Evolutionary conservation across 2,797 vertebrate species (phyloP), one percentile per base, ranked within the genome.

Genomic region (Todus mexicanus): DNA sequence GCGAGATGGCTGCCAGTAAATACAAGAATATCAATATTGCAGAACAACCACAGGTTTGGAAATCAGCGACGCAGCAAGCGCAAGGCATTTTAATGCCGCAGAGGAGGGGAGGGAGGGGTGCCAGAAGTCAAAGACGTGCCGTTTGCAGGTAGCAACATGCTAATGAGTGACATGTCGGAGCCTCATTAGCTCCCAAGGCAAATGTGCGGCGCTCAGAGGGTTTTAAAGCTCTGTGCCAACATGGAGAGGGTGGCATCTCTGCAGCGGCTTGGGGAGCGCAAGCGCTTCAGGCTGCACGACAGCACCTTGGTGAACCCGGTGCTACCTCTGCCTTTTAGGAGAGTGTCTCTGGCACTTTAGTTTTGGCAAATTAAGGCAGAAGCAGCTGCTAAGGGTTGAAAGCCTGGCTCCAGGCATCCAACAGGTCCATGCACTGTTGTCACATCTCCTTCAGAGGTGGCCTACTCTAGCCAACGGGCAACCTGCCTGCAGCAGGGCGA

Each of bases 101-200:
- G 78, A 42, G 50, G 38, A 63, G 83, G 38, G 81, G 61, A 85
- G 65, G 35, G 64, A 84, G 60, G 33, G 70, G 18, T 69, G 54
- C 38, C 74, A 87, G 59, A 26, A 68, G 53, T 56, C 31, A 10
- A 63, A 80, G 54, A 60, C 0, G 0, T 43, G 70, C 50, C 0
- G 3, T 59, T 88, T 48, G 53, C 89, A 89, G 72, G 87, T 68
- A 77, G 68, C 57, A 47, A 37, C 29, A 6, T 2, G 3, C 35
- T 74, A 64, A 73, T 0, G 1, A 89, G 82, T 0, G 0, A 18
- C 25, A 2, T 11, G 12, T 25, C 4, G 1, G 37, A 88, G 45
- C n/a, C n/a, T 79, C 56, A 43, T 69, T 73, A 73, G 12, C 74
- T 90, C 51, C 74, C 3, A 16, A 76, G 68, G 45, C 51, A 90